Evolutionary conservation across 1,140 invertebrate genomes (phyloP), one percentile per base, ranked within the genome.

Genomic region (Penaeus vannamei): DNA sequence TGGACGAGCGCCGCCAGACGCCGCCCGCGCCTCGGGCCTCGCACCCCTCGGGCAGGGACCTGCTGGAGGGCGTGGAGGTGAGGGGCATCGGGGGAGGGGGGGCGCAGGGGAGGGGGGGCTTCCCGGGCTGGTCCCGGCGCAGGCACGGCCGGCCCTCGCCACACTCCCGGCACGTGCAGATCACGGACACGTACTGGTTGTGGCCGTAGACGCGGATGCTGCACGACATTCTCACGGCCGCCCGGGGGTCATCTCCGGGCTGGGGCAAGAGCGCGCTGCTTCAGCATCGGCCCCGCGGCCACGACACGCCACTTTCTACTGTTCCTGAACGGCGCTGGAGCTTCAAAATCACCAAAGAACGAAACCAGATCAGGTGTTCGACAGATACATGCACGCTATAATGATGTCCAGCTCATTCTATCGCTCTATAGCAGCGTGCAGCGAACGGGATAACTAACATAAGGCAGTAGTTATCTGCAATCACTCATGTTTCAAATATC

Each of bases 181-280:
- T 79, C 69, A 86, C 84, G 59, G 84, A 86, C 53, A 86, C 84
- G 53, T 77, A 77, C 84, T 86, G 84, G n/a, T 77, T 29, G 29
- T 76, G 69, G 53, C 84, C 84, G 84, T 60, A 77, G 53, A 86
- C 84, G 59, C 84, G 84, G 53, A 86, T 77, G 53, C 62, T 86
- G 69, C 84, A 86, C 84, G 84, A 86, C 84, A 86, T 86, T 26
- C 22, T 72, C 69, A 42, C 32, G 19, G 66, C 72, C n/a, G 72
- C 26, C 36, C 62, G 32, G 32, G 12, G 29, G 29, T 85, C 83
- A 85, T 85, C 80, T 69, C 23, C 61, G 42, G 64, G 83, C n/a
- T 23, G 66, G 2, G 53, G 42, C 8, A 53, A 26, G 42, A 46
- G 7, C 20, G 5, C 17, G 22, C 79, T 22, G 46, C 23, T 32